Evolutionary conservation across 2,797 vertebrate genomes (phyloP).

Genomic region (Morus bassanus): DNA sequence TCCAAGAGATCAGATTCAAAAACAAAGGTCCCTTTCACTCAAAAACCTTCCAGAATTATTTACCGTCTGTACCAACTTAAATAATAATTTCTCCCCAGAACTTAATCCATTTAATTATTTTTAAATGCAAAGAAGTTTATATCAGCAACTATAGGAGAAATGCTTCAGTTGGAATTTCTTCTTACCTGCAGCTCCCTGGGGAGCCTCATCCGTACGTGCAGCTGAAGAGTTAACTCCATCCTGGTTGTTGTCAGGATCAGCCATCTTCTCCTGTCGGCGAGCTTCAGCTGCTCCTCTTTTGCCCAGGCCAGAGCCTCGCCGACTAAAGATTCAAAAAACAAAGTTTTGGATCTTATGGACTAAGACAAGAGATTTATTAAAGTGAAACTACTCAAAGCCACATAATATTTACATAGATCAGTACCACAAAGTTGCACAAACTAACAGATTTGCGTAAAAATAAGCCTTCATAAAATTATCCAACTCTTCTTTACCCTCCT

Average conservation of each 20-base stretch:
- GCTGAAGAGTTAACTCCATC: conserved; percentile 95
- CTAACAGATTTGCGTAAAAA: background rate
- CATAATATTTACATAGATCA: background rate
- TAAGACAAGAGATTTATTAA: background rate
- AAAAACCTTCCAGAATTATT: background rate
- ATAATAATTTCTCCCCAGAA: background rate
- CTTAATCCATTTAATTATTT: background rate
- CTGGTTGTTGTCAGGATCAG: conserved; percentile 98
- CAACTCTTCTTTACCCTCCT: background rate
- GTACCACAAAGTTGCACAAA: background rate
- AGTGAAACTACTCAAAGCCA: background rate
- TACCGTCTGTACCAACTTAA: background rate
- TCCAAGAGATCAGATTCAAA: background rate
- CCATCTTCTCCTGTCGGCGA: conserved; percentile 99
- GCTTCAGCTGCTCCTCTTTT: conserved; percentile 99
- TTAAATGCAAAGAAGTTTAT: background rate
- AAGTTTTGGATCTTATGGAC: background rate
- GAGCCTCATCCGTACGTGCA: conserved; percentile 91
- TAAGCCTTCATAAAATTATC: background rate
- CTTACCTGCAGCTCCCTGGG: conserved; percentile 96
- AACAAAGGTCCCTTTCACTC: background rate
- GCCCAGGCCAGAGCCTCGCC: conserved; percentile 99
- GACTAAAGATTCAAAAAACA: conserved; percentile 78
- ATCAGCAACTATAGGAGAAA: background rate
- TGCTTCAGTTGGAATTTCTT: background rate